These are phyloP conservation scores for Phengaris alcon DNA, from an alignment of 2,888 invertebrate genomes.

Conservation along the genomic window DNA sequence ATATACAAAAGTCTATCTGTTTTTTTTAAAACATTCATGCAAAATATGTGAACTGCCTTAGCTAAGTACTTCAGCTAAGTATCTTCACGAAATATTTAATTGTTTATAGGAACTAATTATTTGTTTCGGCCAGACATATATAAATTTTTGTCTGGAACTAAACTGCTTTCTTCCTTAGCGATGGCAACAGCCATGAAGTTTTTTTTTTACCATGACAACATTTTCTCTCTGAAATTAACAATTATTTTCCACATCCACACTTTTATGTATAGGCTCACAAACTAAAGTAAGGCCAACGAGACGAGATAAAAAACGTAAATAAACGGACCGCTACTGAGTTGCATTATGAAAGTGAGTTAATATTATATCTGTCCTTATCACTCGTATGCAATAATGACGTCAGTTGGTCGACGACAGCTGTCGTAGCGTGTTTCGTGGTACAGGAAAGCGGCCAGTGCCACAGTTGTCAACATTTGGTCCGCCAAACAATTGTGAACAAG, in stretches of 20 bases:
- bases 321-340: too few relatives aligned
- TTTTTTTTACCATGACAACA: neutral
- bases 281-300: too few relatives aligned
- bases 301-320: too few relatives aligned
- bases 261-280: neutral
- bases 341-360: too few relatives aligned
- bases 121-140: neutral
- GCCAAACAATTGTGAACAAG: too few relatives aligned
- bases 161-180: neutral
- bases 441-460: too few relatives aligned
- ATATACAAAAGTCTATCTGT: slow-evolving; percentile 1
- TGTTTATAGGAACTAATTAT: neutral
- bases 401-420: too few relatives aligned
- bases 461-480: too few relatives aligned
- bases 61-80: neutral
- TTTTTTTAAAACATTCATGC: slow-evolving; percentile 8
- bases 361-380: too few relatives aligned
- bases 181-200: neutral
- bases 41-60: neutral
- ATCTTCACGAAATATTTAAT: neutral
- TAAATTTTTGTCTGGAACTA: neutral
- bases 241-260: neutral
- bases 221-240: neutral
- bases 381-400: too few relatives aligned
- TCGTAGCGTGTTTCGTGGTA: too few relatives aligned